phyloP scores from a whole-genome alignment of 2,888 invertebrate species.

The Synanthedon tipuliformis region DNA sequence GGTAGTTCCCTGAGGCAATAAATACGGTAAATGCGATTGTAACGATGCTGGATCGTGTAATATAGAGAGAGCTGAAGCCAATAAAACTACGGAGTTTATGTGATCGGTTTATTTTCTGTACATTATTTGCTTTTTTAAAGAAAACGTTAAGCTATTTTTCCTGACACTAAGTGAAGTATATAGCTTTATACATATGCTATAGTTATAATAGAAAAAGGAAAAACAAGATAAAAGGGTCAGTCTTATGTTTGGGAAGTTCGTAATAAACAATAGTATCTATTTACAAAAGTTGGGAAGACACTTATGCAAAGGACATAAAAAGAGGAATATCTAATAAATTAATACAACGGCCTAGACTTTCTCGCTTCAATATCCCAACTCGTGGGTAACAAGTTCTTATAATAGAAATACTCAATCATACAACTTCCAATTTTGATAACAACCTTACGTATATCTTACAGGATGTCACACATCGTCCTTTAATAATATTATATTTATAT shows the following conservation, averaged over 20 bases:
- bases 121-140: conserved; percentile 56
- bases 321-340: conserved; percentile 40
- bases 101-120: conserved; percentile 59
- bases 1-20: neutral
- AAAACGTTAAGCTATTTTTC: conserved; percentile 53
- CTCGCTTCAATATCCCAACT: conserved; percentile 8
- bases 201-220: conserved; percentile 36
- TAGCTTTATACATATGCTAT: conserved; percentile 40
- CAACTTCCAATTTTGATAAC: conserved; percentile 54
- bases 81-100: conserved; percentile 23
- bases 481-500: conserved; percentile 26
- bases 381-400: conserved; percentile 44
- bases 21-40: neutral
- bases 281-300: conserved; percentile 68
- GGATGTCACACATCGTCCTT: conserved; percentile 58
- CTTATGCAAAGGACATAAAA: conserved; percentile 49
- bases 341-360: conserved; percentile 14
- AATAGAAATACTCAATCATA: conserved; percentile 29
- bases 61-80: conserved; percentile 2
- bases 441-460: conserved; percentile 60
- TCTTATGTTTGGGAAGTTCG: conserved; percentile 70
- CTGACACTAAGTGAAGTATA: conserved; percentile 45
- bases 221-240: conserved; percentile 68
- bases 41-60: neutral
- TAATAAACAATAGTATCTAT: conserved; percentile 64